Conservation (phyloP, 2,113 vertebrate species). For the Lamprologus lemairii region DNA sequence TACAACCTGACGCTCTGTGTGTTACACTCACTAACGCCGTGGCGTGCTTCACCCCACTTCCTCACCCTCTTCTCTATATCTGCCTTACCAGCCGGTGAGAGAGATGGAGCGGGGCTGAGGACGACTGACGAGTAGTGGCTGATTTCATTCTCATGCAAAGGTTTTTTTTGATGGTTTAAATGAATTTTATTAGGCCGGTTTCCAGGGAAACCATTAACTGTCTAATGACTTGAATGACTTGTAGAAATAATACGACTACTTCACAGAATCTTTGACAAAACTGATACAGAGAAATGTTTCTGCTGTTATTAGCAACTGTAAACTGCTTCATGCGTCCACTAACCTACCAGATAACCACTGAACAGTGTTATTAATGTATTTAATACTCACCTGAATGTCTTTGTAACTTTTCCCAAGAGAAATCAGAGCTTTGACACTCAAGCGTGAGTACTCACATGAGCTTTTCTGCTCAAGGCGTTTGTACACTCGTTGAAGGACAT, state of each 20-base stretch:
- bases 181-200: fast-evolving
- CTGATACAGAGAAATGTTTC: not conserved
- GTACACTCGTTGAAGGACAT: fast-evolving
- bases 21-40: not conserved
- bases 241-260: not conserved
- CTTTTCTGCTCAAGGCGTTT: not conserved
- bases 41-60: fast-evolving
- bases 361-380: not conserved
- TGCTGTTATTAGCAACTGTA: not conserved
- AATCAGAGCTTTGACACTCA: not conserved
- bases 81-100: not conserved
- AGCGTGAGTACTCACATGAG: not conserved
- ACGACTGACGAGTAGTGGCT: not conserved
- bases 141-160: not conserved
- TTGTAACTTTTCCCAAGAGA: not conserved
- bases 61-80: fast-evolving
- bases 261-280: fast-evolving
- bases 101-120: fast-evolving
- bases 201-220: not conserved
- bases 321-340: not conserved
- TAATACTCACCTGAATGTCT: not conserved
- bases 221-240: fast-evolving
- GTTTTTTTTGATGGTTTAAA: fast-evolving
- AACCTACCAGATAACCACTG: not conserved
- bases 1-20: not conserved